Evolutionary conservation across 2,888 invertebrate genomes (phyloP), one percentile per base, ranked within the genome.

Genomic region (Psococerastis gibbosa): DNA sequence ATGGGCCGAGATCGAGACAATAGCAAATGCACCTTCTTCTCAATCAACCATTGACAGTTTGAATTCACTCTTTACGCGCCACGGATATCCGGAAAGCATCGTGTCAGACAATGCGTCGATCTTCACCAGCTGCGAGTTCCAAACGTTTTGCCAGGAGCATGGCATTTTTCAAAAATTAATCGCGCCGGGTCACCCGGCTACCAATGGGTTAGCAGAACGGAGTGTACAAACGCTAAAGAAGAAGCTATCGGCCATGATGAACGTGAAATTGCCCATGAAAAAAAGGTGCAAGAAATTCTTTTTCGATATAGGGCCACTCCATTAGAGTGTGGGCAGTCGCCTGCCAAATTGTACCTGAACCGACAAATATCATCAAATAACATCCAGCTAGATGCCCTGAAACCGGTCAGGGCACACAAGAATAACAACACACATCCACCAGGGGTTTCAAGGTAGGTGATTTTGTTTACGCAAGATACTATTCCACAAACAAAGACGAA

Each of bases 1-100:
- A 47, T 55, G 53, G 53, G 47, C 53, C 4, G 53, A 54, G 43
- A 48, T 51, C n/a, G n/a, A n/a, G n/a, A n/a, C n/a, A n/a, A n/a
- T n/a, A n/a, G n/a, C n/a, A n/a, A n/a, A n/a, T n/a, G 49, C 51
- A 17, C 51, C 51, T 20, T 49, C 50, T 22, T 45, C 48, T 38
- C 15, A 22, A 9, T 46, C 44, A 9, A 54, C 51, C 2, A 51
- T 52, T 3, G 11, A 32, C 32, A 23, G 49, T 15, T 46, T 55
- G 8, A 34, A 50, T 20, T 42, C 52, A 5, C 45, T 53, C 5
- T 55, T 53, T 35, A 32, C 50, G 2, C 23, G 44, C 16, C 50
- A 54, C 42, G 53, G 54, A 1, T 50, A 46, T 16, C 52, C 52
- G 9, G 33, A 46, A n/a, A 45, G 46, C 18, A 33, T 54, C 16